Evolutionary conservation across 2,888 invertebrate species (phyloP), one percentile per base, ranked within the genome.

Genomic region (Hirtodrosophila trivittata): DNA sequence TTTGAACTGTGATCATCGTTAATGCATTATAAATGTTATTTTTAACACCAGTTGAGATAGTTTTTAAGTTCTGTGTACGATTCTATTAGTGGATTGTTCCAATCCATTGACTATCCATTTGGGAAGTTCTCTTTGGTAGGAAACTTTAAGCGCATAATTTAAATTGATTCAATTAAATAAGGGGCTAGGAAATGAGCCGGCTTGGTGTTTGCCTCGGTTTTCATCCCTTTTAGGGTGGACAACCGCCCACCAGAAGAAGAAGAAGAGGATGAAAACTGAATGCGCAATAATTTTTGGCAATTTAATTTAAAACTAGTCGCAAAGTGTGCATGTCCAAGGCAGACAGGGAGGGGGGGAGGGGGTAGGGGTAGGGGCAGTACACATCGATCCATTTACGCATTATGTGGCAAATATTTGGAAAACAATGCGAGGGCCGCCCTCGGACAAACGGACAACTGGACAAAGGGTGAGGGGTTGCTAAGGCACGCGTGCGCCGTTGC

Each of bases 361-460:
- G n/a, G n/a, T 35, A 12, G 25, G 3, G 13, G 14, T 6, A 30
- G 18, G 7, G 26, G 16, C 7, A 26, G 12, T 3, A 14, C 9
- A 9, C 41, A 37, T 49, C 39, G 52, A 33, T 39, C 62, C 43
- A 70, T 66, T 71, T 60, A 62, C 51, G 72, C 66, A 65, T 60
- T 69, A 56, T 71, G 56, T 62, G 71, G 55, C 56, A 59, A 72
- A 71, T 66, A 62, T 63, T 49, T 32, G 26, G 41, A 50, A 21
- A 51, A 45, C 35, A 33, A 45, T 38, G 14, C 47, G 26, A 32
- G 12, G 35, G 3, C 8, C 16, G 32, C 10, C 9, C n/a, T n/a
- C n/a, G n/a, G n/a, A n/a, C n/a, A n/a, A n/a, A n/a, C n/a, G n/a
- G n/a, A n/a, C 30, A 12, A 18, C 25, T 18, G 33, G 47, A 32